A percentile compares a stretch with the other conserved stretches of the same genome.
These are phyloP conservation scores for Rattus norvegicus DNA, from an alignment of 2,113 vertebrate genomes.

Conservation along the genomic window DNA sequence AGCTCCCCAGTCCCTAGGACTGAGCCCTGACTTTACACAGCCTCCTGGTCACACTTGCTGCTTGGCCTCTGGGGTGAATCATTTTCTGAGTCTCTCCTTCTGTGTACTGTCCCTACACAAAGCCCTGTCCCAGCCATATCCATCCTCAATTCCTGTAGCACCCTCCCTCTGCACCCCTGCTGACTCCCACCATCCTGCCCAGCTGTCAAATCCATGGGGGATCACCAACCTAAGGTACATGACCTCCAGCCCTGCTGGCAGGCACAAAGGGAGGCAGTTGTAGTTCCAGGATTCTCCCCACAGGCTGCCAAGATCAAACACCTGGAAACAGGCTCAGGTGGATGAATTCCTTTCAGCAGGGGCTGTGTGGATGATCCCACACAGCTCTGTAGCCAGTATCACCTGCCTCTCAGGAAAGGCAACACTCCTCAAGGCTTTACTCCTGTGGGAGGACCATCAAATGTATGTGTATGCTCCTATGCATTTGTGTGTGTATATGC, in stretches of 20 bases:
- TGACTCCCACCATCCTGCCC: background rate
- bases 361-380: background rate
- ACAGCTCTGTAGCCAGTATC: fast-evolving
- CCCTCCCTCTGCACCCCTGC: background rate
- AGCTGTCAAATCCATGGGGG: background rate
- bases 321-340: background rate
- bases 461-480: background rate
- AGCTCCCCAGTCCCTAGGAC: background rate
- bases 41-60: background rate
- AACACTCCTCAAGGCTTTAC: background rate
- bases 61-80: background rate
- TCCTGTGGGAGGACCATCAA: background rate
- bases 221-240: background rate
- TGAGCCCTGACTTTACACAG: background rate
- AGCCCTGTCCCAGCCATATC: background rate
- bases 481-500: too few relatives aligned
- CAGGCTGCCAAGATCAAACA: background rate
- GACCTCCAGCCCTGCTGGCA: background rate
- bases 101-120: fast-evolving
- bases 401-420: too few relatives aligned
- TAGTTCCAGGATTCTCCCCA: background rate
- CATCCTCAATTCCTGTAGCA: background rate
- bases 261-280: background rate
- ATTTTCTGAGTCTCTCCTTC: background rate
- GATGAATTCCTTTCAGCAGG: too few relatives aligned